Conservation (phyloP, 1,140 invertebrate species). For the Pseudomyrmex cubaensis region DNA sequence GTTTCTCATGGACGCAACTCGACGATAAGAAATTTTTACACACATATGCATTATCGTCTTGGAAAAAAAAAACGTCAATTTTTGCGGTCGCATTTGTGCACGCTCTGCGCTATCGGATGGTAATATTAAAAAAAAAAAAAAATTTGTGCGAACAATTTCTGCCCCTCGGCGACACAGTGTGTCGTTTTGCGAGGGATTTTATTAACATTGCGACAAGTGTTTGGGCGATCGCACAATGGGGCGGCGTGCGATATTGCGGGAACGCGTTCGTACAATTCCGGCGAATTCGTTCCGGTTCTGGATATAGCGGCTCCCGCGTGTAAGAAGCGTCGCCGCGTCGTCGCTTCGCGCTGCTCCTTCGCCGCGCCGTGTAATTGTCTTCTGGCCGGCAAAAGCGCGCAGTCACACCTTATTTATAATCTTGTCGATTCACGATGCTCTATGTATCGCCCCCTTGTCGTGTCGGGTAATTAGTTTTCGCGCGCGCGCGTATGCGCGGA, state of each 20-base stretch:
- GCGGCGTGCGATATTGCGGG: constrained; percentile 7
- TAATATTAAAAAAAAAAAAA: no score
- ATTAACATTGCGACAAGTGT: neutral
- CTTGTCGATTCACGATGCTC: constrained; percentile 54
- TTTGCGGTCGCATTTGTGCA: no score
- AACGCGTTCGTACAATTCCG: constrained; percentile 26
- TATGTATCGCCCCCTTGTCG: constrained; percentile 24
- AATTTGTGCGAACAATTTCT: neutral
- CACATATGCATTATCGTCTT: no score
- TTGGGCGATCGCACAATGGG: neutral
- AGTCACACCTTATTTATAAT: constrained; percentile 60
- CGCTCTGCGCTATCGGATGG: no score
- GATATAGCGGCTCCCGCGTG: neutral
- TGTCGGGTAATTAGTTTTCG: constrained; percentile 45
- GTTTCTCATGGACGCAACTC: neutral
- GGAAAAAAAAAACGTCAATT: no score
- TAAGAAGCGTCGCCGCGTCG: constrained; percentile 8
- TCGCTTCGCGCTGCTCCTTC: neutral
- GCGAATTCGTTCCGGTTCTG: constrained; percentile 41
- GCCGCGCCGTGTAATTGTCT: constrained; percentile 26
- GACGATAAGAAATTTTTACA: no score
- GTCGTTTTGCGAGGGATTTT: neutral
- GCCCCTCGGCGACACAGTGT: no score
- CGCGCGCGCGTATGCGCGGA: neutral
- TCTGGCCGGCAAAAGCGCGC: constrained; percentile 33